These are phyloP conservation scores for Ditylenchus dipsaci DNA, from an alignment of 1,140 invertebrate species.

Conservation along the genomic window DNA sequence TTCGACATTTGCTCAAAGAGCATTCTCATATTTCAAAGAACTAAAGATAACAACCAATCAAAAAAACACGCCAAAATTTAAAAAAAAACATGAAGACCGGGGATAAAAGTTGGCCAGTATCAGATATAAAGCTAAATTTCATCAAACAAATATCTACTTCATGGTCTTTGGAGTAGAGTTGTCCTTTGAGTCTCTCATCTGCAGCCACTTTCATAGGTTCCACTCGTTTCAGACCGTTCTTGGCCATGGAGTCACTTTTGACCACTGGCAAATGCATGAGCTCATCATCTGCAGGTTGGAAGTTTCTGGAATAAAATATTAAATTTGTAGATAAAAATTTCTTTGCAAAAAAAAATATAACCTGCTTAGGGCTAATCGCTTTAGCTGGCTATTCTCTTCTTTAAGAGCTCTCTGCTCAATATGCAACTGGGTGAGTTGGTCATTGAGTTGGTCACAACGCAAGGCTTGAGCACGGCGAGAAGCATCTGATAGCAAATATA, in stretches of 20 bases:
- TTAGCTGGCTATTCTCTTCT: constrained; percentile 13
- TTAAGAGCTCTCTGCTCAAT: not conserved
- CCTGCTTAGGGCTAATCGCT: not conserved
- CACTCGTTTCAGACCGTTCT: not conserved
- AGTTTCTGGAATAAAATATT: not conserved
- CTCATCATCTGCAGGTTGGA: not conserved
- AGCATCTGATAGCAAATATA: not conserved
- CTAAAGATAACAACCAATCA: too few species aligned
- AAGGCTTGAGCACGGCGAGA: not conserved
- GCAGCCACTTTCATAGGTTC: constrained; percentile 8
- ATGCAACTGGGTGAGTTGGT: constrained; percentile 1
- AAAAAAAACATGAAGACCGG: too few species aligned
- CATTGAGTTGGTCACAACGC: not conserved
- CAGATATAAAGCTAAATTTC: too few species aligned
- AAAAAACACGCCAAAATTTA: too few species aligned
- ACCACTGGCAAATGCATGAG: not conserved
- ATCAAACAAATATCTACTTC: constrained; percentile 17
- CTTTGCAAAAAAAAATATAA: not conserved
- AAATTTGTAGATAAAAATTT: not conserved
- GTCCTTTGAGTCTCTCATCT: constrained; percentile 3
- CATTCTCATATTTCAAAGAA: too few species aligned
- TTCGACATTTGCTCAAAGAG: too few species aligned
- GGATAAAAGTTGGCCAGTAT: too few species aligned
- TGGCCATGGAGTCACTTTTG: not conserved
- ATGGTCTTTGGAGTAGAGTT: constrained; percentile 41